Conservation (phyloP, 2,113 vertebrate genomes). For the Gnathonemus echidnorhynchus region DNA sequence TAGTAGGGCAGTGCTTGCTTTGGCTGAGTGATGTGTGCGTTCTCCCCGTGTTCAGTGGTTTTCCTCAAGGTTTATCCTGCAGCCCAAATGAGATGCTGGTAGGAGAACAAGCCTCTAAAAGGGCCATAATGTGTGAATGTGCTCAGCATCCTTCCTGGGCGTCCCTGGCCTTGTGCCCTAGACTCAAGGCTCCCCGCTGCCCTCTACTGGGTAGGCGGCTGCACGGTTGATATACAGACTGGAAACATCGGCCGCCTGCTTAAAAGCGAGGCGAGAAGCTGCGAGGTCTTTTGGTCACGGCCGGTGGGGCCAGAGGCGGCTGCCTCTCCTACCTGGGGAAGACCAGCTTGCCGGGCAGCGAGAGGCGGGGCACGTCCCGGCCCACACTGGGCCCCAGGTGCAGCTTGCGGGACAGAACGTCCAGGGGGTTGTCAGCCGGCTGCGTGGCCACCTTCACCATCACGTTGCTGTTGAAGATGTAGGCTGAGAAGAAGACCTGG, state of each 20-base stretch:
- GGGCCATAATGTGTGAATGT: neutral
- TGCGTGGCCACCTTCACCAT: slow-evolving; percentile 99
- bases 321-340: slow-evolving; percentile 81
- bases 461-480: slow-evolving; percentile 99
- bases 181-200: neutral
- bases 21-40: neutral
- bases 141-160: neutral
- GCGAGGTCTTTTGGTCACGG: neutral
- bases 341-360: slow-evolving; percentile 92
- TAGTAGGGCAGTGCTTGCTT: neutral
- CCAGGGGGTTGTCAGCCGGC: slow-evolving; percentile 94
- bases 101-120: neutral
- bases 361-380: slow-evolving; percentile 89
- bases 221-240: neutral
- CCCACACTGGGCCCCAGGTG: slow-evolving; percentile 90
- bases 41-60: neutral
- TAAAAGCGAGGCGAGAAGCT: neutral
- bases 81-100: neutral
- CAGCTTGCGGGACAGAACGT: slow-evolving; percentile 92
- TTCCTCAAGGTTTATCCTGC: neutral
- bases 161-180: neutral
- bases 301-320: neutral
- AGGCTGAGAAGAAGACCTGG: slow-evolving; percentile 97
- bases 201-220: neutral
- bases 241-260: neutral